These are phyloP conservation scores for Spondyliosoma cantharus DNA, from an alignment of 2,797 vertebrate species.

Conservation along the genomic window DNA sequence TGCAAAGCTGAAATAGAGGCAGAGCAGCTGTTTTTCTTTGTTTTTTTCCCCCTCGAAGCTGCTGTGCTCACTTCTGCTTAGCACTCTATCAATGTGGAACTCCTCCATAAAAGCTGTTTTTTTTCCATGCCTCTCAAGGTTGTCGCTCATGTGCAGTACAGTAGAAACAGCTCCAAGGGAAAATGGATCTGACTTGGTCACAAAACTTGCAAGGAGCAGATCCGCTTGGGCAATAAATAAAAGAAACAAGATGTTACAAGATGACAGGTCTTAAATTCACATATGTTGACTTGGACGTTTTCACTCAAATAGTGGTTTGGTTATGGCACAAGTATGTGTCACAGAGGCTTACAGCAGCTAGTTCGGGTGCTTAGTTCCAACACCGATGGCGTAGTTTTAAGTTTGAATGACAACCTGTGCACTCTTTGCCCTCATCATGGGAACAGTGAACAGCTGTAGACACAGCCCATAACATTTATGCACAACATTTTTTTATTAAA, in stretches of 20 bases:
- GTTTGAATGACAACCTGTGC: conserved; percentile 31
- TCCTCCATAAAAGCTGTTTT: background rate
- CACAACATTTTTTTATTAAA: background rate
- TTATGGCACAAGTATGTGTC: conserved; percentile 35
- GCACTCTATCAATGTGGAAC: conserved; percentile 4
- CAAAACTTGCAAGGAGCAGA: background rate
- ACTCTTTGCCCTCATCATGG: conserved; percentile 3
- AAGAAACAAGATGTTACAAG: conserved; percentile 21
- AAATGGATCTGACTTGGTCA: conserved; percentile 13
- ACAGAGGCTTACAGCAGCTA: conserved; percentile 35
- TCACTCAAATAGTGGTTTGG: background rate
- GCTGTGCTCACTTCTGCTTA: conserved; percentile 9
- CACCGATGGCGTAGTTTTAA: conserved; percentile 27
- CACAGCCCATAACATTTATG: background rate
- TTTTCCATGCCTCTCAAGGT: background rate
- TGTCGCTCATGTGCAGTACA: background rate
- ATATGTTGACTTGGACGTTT: background rate
- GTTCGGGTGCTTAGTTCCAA: conserved; percentile 40
- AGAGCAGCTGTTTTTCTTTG: conserved; percentile 1
- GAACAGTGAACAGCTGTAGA: conserved; percentile 30
- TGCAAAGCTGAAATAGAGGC: conserved; percentile 10
- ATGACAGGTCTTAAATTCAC: background rate
- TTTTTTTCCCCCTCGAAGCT: background rate
- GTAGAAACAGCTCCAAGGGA: background rate
- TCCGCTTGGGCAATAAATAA: background rate